Conservation (phyloP, 1,140 invertebrate genomes). For the Diabrotica virgifera region DNA sequence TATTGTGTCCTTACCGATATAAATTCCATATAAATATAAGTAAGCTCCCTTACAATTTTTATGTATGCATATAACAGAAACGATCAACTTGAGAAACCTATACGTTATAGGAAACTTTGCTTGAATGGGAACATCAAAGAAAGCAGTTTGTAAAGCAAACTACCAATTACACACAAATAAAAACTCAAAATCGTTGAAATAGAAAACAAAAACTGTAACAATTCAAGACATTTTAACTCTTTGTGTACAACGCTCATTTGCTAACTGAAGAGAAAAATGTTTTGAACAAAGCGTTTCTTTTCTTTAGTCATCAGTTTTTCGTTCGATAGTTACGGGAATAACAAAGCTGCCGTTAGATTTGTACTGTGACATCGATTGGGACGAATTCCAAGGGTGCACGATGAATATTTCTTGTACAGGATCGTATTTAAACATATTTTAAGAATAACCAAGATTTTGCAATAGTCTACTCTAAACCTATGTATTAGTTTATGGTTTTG, state of each 20-base stretch:
- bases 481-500: too few species aligned
- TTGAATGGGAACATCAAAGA: not conserved
- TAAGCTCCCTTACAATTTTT: too few species aligned
- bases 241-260: not conserved
- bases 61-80: too few species aligned
- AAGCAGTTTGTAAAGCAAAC: not conserved
- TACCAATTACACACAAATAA: not conserved
- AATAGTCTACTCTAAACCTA: too few species aligned
- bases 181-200: not conserved
- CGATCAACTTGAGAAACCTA: too few species aligned
- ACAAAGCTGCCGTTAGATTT: not conserved
- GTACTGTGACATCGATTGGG: not conserved
- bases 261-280: constrained; percentile 2
- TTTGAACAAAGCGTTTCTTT: not conserved
- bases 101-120: not conserved
- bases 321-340: constrained; percentile 1
- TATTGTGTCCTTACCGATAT: too few species aligned
- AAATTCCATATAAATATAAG: too few species aligned
- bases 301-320: not conserved
- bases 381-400: not conserved
- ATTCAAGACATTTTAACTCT: not conserved
- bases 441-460: too few species aligned
- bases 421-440: too few species aligned
- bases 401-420: not conserved
- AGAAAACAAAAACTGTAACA: not conserved